phyloP scores from a whole-genome alignment of 1,140 invertebrate genomes.

The Zaprionus nigranus region DNA sequence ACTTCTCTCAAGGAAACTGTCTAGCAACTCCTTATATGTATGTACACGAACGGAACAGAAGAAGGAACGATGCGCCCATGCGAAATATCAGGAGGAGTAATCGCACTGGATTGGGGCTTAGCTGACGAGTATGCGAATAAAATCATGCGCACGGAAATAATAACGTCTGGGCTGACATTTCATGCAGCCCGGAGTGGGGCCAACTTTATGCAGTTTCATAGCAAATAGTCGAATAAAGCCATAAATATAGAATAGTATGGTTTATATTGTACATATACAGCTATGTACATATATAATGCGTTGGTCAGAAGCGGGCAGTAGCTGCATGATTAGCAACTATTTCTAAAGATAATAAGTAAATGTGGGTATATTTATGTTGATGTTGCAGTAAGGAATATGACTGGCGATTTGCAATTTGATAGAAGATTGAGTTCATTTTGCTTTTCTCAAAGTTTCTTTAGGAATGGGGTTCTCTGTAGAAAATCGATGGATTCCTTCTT shows the following conservation, averaged over 20 bases:
- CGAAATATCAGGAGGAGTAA: constrained; percentile 72
- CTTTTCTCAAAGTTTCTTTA: neutral
- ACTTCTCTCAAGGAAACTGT: constrained; percentile 35
- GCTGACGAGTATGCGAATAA: constrained; percentile 54
- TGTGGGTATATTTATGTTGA: constrained; percentile 55
- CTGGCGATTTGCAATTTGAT: constrained; percentile 41
- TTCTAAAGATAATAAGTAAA: constrained; percentile 70
- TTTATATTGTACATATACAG: neutral
- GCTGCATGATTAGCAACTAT: constrained; percentile 79
- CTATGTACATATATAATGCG: constrained; percentile 40
- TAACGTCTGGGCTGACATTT: constrained; percentile 75
- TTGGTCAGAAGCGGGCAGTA: constrained; percentile 28
- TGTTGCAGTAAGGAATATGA: constrained; percentile 61
- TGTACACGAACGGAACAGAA: constrained; percentile 61
- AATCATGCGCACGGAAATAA: constrained; percentile 83
- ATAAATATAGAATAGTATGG: neutral
- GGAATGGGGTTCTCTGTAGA: neutral
- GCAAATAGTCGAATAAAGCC: constrained; percentile 41
- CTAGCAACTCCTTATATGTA: constrained; percentile 22
- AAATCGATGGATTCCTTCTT: neutral
- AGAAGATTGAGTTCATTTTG: neutral
- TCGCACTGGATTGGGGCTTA: constrained; percentile 33
- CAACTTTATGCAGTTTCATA: constrained; percentile 76
- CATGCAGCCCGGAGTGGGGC: constrained; percentile 48
- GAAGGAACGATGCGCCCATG: constrained; percentile 43